Evolutionary conservation across 2,888 invertebrate genomes (phyloP), one percentile per base, ranked within the genome.

Genomic region (Stegophylla sp.): DNA sequence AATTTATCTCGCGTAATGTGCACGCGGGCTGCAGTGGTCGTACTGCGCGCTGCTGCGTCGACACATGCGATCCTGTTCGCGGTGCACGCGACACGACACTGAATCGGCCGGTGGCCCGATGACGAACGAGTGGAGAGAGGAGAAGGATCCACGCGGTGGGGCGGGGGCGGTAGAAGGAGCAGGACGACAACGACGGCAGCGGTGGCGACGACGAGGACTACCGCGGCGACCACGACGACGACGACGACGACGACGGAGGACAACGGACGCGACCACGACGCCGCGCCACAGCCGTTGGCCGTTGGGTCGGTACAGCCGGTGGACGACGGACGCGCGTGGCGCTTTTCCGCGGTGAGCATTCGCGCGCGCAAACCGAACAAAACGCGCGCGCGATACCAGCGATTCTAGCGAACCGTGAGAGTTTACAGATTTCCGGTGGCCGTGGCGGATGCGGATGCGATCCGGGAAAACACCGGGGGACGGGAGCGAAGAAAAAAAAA

Each of bases 71-170:
- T 59, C 67, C 64, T 34, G 59, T 61, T 69, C 69, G 61, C 15
- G 20, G 69, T 23, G 69, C 77, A 79, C 77, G 77, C 77, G 77
- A 69, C 77, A 61, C 77, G 26, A 71, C 48, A 79, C 77, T 79
- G 77, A 71, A 23, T 64, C 15, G 17, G 53, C 56, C 56, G 59
- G 48, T 64, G 74, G 63, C 63, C 26, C 63, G 63, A 34, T 15
- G n/a, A 12, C 34, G 34, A 34, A 7, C 3, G 34, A 34, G 34
- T 7, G 34, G 34, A 34, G 34, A 34, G 34, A 34, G 34, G 4
- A 7, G 34, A 7, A 34, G 34, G 34, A 34, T 5, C 34, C 7
- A n/a, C n/a, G n/a, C n/a, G 34, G 34, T 34, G 4, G 69, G 34
- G n/a, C 51, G n/a, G n/a, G 5, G 7, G n/a, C 4, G 7, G 51